Evolutionary conservation across 1,140 invertebrate species (phyloP), one percentile per base, ranked within the genome.

Genomic region (Philopotamus ludificatus): DNA sequence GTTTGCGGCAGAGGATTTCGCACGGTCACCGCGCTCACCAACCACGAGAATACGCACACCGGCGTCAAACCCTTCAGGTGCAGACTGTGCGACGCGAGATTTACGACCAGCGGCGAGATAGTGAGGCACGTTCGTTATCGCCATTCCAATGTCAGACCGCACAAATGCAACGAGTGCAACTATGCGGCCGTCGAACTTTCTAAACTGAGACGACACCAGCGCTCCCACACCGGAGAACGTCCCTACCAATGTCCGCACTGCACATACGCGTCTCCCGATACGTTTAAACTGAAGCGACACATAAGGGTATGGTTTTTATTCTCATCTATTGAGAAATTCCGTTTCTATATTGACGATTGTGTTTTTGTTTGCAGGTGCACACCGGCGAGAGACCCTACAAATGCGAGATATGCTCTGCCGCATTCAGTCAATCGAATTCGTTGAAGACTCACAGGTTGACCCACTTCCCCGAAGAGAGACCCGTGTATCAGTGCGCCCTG

Each of bases 31-130:
- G 92, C 92, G 0, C 76, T 97, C 22, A 88, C 93, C 67, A 97
- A 96, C 77, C 94, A 96, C 76, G 87, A 94, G 7, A 95, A 95
- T 75, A 95, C 92, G 22, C 94, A 97, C 75, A 93, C 93, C n/a
- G 94, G 94, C 28, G 91, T 88, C 7, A 91, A 94, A 73, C 94
- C 94, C 1, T 92, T 95, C 78, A 84, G 87, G 20, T 70, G 68
- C 23, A 94, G 92, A 78, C 87, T 83, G 73, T 97, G 94, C 77
- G 88, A 92, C 3, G 87, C 89, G 66, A 88, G 89, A 16, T 97
- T 96, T 74, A 95, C 93, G 1, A 97, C 94, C 72, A 23, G 67
- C 86, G 92, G 93, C 60, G 93, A 95, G 79, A 81, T 95, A 26
- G 89, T 94, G 1, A 82, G 93, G 41, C 93, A 96, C 74, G 89